Percentiles rank a stretch among this genome's conserved stretches.
Conservation (phyloP, 2,113 vertebrate genomes). For the Callipepla squamata region DNA sequence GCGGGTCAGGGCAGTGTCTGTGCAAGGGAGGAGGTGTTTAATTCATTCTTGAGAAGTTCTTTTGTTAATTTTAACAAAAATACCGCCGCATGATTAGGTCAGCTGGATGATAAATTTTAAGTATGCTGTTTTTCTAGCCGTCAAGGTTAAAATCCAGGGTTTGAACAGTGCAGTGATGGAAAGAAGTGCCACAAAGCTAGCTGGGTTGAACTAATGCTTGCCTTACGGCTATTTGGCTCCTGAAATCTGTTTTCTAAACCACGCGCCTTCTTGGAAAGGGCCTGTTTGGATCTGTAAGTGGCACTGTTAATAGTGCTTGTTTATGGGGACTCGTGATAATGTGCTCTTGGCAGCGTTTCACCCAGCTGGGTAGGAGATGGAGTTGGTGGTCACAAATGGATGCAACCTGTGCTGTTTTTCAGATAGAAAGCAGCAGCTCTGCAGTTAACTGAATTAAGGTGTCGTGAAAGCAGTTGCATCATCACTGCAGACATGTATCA, state of each 20-base stretch:
- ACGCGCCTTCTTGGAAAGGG: neutral
- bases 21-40: accelerated
- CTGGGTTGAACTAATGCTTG: neutral
- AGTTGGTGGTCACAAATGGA: neutral
- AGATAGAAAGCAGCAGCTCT: neutral
- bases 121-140: neutral
- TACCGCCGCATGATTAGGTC: neutral
- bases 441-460: neutral
- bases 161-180: accelerated
- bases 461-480: neutral
- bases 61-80: neutral
- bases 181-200: neutral
- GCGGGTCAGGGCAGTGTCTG: accelerated
- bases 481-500: accelerated
- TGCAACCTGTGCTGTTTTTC: neutral
- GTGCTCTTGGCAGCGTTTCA: neutral
- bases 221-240: neutral
- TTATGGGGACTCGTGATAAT: neutral
- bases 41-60: neutral
- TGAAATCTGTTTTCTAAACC: neutral
- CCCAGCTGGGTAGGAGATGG: neutral
- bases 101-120: neutral
- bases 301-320: neutral
- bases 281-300: neutral
- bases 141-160: neutral